phyloP scores from a whole-genome alignment of 2,797 vertebrate genomes.

The Pachyuromys duprasi region DNA sequence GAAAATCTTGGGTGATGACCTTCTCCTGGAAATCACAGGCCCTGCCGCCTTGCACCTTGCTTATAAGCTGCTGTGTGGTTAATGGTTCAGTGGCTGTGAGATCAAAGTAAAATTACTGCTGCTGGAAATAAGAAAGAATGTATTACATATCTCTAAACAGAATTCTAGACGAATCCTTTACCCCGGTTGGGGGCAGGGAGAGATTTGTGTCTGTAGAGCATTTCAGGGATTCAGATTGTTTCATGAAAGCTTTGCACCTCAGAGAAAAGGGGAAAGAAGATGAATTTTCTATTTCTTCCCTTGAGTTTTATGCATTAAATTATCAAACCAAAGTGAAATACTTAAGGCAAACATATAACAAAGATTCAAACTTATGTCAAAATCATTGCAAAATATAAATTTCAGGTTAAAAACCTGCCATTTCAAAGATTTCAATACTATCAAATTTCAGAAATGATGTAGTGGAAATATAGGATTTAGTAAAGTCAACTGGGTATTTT shows the following conservation, averaged over 20 bases:
- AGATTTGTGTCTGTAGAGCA: conserved; percentile 72
- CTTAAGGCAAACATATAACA: conserved; percentile 78
- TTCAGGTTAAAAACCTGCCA: conserved; percentile 47
- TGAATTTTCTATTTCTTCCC: conserved; percentile 76
- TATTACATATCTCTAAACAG: conserved; percentile 84
- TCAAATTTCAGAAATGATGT: conserved; percentile 63
- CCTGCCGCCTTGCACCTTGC: conserved; percentile 84
- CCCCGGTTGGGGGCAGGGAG: conserved; percentile 1
- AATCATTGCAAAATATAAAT: conserved; percentile 75
- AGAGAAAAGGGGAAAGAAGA: not conserved
- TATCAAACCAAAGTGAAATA: conserved; percentile 79
- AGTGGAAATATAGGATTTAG: conserved; percentile 55
- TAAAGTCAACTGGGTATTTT: conserved; percentile 62
- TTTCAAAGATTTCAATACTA: conserved; percentile 10
- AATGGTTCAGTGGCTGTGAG: conserved; percentile 85
- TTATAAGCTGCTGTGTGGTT: conserved; percentile 86
- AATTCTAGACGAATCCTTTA: conserved; percentile 81
- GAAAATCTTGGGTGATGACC: conserved; percentile 88
- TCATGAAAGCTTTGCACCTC: conserved; percentile 74
- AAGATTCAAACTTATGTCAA: conserved; percentile 61
- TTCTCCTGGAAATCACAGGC: conserved; percentile 87
- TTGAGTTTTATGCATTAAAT: conserved; percentile 80
- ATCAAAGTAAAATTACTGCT: conserved; percentile 88
- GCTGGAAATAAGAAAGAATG: conserved; percentile 77
- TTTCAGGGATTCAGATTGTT: conserved; percentile 70